Percentiles rank a stretch among this genome's conserved stretches.
These are phyloP conservation scores for Ploceus nigricollis DNA, from an alignment of 2,113 vertebrate genomes.

Conservation along the genomic window DNA sequence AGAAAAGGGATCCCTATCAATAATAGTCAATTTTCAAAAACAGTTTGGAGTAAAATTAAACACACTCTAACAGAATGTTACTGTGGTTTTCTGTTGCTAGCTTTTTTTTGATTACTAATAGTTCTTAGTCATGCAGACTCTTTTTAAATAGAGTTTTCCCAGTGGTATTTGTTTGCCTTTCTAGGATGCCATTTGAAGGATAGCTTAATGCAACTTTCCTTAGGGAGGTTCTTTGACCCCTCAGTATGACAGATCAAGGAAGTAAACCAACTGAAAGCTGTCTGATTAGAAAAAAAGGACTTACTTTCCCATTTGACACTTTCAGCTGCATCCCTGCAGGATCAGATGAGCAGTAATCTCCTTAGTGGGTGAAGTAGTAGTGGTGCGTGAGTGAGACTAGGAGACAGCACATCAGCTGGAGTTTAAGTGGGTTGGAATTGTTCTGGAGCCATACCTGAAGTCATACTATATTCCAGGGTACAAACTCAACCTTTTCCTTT, in stretches of 20 bases:
- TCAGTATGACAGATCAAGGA: background rate
- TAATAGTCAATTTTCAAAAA: background rate
- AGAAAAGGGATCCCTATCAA: background rate
- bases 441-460: background rate
- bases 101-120: background rate
- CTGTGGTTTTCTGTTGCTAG: background rate
- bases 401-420: background rate
- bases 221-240: background rate
- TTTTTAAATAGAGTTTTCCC: background rate
- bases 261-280: background rate
- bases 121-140: background rate
- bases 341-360: background rate
- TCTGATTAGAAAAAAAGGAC: background rate
- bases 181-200: background rate
- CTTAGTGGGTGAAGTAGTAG: background rate
- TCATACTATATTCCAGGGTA: background rate
- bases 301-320: background rate
- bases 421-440: background rate
- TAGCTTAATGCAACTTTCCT: background rate
- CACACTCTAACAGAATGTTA: background rate
- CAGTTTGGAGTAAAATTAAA: background rate
- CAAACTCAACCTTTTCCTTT: background rate
- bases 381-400: background rate
- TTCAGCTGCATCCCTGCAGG: background rate
- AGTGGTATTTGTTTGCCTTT: background rate